Conservation (phyloP, 1,140 invertebrate species). For the Saccostrea glomerata region DNA sequence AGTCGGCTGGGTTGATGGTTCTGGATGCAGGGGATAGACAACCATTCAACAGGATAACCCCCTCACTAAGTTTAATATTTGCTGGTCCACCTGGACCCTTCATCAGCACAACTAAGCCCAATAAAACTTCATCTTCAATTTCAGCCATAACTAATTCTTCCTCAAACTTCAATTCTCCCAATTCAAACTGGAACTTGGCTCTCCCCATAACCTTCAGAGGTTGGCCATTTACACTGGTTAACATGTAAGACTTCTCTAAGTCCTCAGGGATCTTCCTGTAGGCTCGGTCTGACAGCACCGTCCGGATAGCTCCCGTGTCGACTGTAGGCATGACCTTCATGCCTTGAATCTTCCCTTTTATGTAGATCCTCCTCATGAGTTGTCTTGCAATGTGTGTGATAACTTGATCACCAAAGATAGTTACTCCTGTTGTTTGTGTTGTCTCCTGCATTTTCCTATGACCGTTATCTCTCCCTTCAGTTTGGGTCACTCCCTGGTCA, state of each 20-base stretch:
- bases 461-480: not conserved
- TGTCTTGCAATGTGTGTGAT: conserved; percentile 32
- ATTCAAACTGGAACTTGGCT: conserved; percentile 42
- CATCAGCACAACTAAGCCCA: conserved; percentile 43
- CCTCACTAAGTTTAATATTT: conserved; percentile 38
- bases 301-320: too few species aligned
- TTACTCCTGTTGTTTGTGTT: too few species aligned
- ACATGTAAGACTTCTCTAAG: conserved; percentile 40
- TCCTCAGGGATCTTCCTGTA: conserved; percentile 41
- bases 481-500: conserved; percentile 35
- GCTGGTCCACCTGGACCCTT: conserved; percentile 44
- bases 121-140: conserved; percentile 53
- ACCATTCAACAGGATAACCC: conserved; percentile 35
- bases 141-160: conserved; percentile 44
- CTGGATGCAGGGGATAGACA: conserved; percentile 35
- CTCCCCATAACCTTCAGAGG: conserved; percentile 38
- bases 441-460: not conserved
- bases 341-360: conserved; percentile 45
- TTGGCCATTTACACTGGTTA: conserved; percentile 44
- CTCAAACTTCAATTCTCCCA: conserved; percentile 25
- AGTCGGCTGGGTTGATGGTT: conserved; percentile 30
- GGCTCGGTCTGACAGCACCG: conserved; percentile 22
- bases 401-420: not conserved
- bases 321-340: conserved; percentile 46
- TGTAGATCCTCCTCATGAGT: conserved; percentile 30